Evolutionary conservation across 2,888 invertebrate species (phyloP).

Genomic region (Volucella inflata): DNA sequence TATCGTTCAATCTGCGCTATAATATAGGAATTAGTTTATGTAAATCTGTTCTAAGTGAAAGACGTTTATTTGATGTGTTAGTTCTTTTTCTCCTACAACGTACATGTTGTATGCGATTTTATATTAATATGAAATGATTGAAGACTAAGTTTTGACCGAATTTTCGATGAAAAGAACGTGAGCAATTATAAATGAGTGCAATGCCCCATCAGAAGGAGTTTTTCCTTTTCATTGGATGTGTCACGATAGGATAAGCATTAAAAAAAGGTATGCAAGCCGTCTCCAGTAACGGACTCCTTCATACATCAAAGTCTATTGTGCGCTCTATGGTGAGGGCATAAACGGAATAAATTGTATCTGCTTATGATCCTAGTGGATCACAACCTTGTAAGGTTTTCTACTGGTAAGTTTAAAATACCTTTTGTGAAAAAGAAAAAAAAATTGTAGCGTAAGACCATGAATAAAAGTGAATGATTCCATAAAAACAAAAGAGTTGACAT

Average conservation of each 20-base stretch:
- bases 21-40: constrained; percentile 69
- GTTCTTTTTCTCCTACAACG: neutral
- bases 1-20: constrained; percentile 73
- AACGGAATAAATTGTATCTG: constrained; percentile 56
- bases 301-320: constrained; percentile 23
- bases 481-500: constrained; percentile 62
- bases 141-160: neutral
- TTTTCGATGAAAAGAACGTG: too few species aligned
- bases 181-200: too few species aligned
- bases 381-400: constrained; percentile 21
- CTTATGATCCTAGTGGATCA: constrained; percentile 45
- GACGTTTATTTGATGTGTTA: constrained; percentile 58
- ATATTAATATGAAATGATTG: constrained; percentile 25
- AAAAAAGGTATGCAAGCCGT: constrained; percentile 8
- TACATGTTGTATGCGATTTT: neutral
- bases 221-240: neutral
- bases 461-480: constrained; percentile 26
- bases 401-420: constrained; percentile 50
- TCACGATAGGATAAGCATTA: neutral
- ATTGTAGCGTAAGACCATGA: constrained; percentile 13
- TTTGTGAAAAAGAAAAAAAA: constrained; percentile 6
- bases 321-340: constrained; percentile 25
- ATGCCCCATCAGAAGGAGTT: too few species aligned
- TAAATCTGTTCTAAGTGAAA: constrained; percentile 72
- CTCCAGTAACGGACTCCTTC: constrained; percentile 4